These are phyloP conservation scores for Tamias sibiricus DNA, from an alignment of 2,113 vertebrate genomes.

Conservation along the genomic window DNA sequence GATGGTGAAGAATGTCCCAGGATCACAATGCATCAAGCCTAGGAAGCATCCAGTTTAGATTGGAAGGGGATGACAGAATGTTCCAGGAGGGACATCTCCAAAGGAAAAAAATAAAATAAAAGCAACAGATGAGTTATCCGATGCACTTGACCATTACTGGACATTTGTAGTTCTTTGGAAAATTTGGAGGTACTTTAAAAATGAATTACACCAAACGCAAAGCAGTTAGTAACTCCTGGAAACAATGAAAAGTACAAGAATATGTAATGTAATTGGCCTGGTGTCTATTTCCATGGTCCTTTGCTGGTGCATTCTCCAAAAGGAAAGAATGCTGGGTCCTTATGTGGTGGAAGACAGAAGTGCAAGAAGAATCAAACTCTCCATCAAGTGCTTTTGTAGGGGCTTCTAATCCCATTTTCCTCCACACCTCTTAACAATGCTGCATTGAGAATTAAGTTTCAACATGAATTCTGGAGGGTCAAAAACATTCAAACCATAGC, in stretches of 20 bases:
- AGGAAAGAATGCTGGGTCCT: background rate
- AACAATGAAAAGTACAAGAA: slow-evolving; percentile 11
- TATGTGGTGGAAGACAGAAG: background rate
- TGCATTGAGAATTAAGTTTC: background rate
- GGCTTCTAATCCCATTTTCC: background rate
- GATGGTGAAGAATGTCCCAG: background rate
- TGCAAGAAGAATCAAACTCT: background rate
- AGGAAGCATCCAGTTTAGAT: background rate
- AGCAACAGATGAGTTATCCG: background rate
- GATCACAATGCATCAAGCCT: background rate
- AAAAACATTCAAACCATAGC: background rate
- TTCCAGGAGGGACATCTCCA: background rate
- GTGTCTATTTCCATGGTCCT: background rate
- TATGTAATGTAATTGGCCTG: background rate
- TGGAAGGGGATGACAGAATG: background rate
- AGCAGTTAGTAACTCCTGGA: background rate
- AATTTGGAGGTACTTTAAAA: background rate
- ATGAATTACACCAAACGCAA: background rate
- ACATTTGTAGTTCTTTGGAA: slow-evolving; percentile 10
- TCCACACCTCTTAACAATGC: background rate
- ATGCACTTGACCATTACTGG: background rate
- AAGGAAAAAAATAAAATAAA: background rate
- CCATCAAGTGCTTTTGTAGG: background rate
- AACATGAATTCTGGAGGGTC: background rate
- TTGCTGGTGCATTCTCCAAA: background rate